Percentiles rank a stretch among this genome's conserved stretches.
Conservation (phyloP, 30 jellyfish, hydroid and myxozoan genomes). For the Aurelia sp. region DNA sequence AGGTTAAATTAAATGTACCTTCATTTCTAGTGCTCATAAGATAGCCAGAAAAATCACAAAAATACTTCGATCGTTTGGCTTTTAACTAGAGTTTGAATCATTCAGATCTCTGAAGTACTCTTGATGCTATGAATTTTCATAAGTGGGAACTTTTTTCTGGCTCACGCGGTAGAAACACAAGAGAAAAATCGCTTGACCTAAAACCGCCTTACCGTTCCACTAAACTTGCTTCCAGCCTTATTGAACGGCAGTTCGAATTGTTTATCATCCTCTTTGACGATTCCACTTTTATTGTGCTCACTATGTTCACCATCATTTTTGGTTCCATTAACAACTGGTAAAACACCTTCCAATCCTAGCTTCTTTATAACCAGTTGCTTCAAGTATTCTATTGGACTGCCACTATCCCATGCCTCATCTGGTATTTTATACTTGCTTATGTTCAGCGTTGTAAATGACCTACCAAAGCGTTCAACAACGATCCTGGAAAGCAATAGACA, state of each 20-base stretch:
- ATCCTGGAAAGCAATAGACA: conserved; percentile 17
- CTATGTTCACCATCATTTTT: not conserved
- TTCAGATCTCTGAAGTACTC: too few relatives aligned
- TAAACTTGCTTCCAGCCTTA: conserved; percentile 33
- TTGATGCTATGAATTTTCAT: too few relatives aligned
- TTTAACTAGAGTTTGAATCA: too few relatives aligned
- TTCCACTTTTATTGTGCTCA: conserved; percentile 8
- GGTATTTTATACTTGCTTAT: conserved; percentile 30
- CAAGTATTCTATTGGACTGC: conserved; percentile 31
- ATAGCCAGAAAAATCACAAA: too few relatives aligned
- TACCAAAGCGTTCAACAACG: conserved; percentile 44
- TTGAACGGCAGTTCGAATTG: conserved; percentile 45
- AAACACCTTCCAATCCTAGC: conserved; percentile 5
- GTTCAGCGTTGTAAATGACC: conserved; percentile 29
- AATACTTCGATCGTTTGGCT: too few relatives aligned
- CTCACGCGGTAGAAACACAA: not conserved
- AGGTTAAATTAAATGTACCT: too few relatives aligned
- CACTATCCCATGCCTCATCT: conserved; percentile 51
- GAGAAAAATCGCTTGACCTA: not conserved
- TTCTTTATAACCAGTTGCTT: conserved; percentile 10
- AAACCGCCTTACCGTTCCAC: conserved; percentile 50
- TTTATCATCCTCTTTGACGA: not conserved
- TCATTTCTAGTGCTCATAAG: too few relatives aligned
- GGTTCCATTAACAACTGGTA: not conserved
- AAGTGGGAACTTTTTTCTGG: too few relatives aligned